A percentile compares a stretch with the other conserved stretches of the same genome.
Evolutionary conservation across 2,113 vertebrate species (phyloP).

Genomic region (Suricata suricatta): DNA sequence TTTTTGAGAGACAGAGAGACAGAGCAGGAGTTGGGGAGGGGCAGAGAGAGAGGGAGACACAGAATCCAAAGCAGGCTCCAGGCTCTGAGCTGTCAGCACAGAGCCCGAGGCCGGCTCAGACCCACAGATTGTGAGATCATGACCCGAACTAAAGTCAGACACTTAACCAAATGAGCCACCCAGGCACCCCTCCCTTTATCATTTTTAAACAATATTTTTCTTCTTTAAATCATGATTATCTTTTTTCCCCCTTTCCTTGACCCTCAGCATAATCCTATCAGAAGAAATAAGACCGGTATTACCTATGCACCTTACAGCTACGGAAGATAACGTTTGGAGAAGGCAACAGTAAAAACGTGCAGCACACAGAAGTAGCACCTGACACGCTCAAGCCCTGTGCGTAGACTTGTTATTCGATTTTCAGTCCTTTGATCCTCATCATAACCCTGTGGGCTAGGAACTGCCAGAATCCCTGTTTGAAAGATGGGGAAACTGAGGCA

Average conservation of each 20-base stretch:
- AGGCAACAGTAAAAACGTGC: accelerated
- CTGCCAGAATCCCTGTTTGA: too few relatives aligned
- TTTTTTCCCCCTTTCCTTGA: neutral
- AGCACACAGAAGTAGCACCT: too few relatives aligned
- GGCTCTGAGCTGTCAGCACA: too few relatives aligned
- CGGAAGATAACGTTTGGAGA: neutral
- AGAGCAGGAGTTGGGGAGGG: too few relatives aligned
- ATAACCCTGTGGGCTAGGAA: neutral
- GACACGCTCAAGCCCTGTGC: accelerated
- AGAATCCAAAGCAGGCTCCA: too few relatives aligned
- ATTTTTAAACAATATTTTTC: neutral
- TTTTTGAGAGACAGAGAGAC: too few relatives aligned
- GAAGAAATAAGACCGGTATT: neutral
- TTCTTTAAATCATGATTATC: neutral
- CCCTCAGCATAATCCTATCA: neutral
- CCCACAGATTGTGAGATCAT: too few relatives aligned
- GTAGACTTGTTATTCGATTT: neutral
- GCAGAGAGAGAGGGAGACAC: too few relatives aligned
- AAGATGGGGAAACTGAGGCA: neutral
- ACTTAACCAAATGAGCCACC: too few relatives aligned
- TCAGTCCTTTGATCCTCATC: neutral
- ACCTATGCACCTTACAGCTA: neutral
- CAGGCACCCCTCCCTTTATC: too few relatives aligned
- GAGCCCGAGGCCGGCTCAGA: too few relatives aligned
- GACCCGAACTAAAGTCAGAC: too few relatives aligned